Percentiles rank a stretch among this genome's conserved stretches.
Evolutionary conservation across 2,797 vertebrate species (phyloP).

Genomic region (Periophthalmus magnuspinnatus): DNA sequence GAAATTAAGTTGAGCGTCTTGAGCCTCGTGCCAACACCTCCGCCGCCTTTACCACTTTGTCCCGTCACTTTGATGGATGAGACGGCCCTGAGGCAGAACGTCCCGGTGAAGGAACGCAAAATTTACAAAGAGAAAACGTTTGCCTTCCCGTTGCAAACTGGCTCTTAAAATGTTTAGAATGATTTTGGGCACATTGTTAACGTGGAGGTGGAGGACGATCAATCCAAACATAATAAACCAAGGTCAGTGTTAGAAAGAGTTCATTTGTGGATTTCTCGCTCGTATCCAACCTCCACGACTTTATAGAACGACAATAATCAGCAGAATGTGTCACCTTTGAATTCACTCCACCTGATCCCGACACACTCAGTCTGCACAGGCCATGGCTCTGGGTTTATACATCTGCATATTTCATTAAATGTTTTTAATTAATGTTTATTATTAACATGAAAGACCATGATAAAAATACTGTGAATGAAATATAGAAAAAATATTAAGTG

Average conservation of each 20-base stretch:
- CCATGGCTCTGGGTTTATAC: conserved; percentile 24
- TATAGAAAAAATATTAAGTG: too few relatives aligned
- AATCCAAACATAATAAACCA: background rate
- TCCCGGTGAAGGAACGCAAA: background rate
- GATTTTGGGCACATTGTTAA: background rate
- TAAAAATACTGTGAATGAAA: too few relatives aligned
- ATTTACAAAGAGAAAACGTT: background rate
- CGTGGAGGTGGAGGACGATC: background rate
- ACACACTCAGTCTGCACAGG: conserved; percentile 28
- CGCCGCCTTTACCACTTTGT: background rate
- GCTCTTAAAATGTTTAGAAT: background rate
- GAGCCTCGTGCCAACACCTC: background rate
- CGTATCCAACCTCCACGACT: background rate
- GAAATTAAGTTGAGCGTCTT: background rate
- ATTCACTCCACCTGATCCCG: conserved; percentile 13
- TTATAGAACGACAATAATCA: background rate
- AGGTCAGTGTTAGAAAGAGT: background rate
- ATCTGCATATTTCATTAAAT: too few relatives aligned
- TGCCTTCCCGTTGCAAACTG: background rate
- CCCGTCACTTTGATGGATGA: conserved; percentile 5
- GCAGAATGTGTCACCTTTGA: conserved; percentile 23
- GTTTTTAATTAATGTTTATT: too few relatives aligned
- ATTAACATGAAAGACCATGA: too few relatives aligned
- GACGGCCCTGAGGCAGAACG: conserved; percentile 4
- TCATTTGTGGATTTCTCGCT: background rate